Base-by-base conservation (phyloP, 2,888 invertebrate genomes). In the Megastigmus dorsalis region DNA sequence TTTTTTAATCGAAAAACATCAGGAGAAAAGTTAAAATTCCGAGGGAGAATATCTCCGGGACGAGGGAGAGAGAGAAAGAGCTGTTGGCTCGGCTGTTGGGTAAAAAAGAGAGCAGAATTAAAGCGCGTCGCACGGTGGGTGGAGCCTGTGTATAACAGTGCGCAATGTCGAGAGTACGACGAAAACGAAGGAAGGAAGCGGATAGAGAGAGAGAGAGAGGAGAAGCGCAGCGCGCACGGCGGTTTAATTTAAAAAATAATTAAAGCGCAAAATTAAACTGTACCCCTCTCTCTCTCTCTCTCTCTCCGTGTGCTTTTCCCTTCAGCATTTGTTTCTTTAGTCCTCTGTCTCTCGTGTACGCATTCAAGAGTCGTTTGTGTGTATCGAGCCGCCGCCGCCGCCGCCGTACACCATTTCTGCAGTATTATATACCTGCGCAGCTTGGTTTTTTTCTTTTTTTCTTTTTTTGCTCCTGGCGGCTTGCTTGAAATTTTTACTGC, bases 161-260 rank as follows among this genome's bases (percentile, higher is more conserved):
- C n/a, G n/a, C n/a, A n/a, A n/a, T n/a, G n/a, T n/a, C n/a, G n/a
- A n/a, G n/a, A n/a, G n/a, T n/a, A n/a, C n/a, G 20, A 33, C 15
- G 38, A 68, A 54, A 36, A 30, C 33, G 28, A 28, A 50, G 50
- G 23, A 43, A 15, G 60, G 50, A 54, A 71, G 36, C 10, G 28
- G 54, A 50, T 33, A 23, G n/a, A n/a, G n/a, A n/a, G n/a, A n/a
- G n/a, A n/a, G n/a, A n/a, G n/a, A 50, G 41, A 20, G 33, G 3
- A 60, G 55, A 38, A 36, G 55, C 48, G 68, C 67, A 59, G 74
- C 68, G 68, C 48, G 68, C 67, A 59, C 73, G 66, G 68, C 70
- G 76, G 77, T 84, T 85, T 85, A 85, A 86, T 86, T 85, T 83
- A 84, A 84, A 86, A 86, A 85, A 86, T 85, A 86, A 86, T 85